phyloP scores from a whole-genome alignment of 2,797 vertebrate genomes.

The Labeo calbasu region DNA sequence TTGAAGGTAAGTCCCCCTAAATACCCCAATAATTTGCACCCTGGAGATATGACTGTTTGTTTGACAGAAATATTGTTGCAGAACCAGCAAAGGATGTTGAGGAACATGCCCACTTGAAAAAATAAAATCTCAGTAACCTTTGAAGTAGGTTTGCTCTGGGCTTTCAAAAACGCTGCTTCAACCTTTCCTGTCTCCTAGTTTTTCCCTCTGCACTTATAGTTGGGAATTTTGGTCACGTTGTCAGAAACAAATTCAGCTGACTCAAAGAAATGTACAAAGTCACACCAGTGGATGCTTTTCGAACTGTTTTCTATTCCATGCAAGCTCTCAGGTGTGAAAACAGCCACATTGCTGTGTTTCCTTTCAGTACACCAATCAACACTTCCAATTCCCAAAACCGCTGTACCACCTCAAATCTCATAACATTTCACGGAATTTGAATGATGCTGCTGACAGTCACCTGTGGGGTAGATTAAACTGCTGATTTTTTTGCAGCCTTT shows the following conservation, averaged over 20 bases:
- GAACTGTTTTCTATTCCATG: conserved; percentile 49
- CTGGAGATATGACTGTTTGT: neutral
- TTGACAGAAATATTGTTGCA: conserved; percentile 1
- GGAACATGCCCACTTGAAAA: conserved; percentile 3
- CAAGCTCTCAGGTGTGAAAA: conserved; percentile 63
- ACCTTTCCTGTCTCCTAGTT: conserved; percentile 4
- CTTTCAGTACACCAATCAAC: conserved; percentile 59
- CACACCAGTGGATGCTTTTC: conserved; percentile 26
- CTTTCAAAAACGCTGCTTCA: conserved; percentile 10
- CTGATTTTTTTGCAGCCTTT: conserved; percentile 65
- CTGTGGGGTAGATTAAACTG: conserved; percentile 63
- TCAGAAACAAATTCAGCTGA: conserved; percentile 41
- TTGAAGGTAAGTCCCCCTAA: neutral
- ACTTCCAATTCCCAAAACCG: conserved; percentile 55
- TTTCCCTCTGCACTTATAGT: neutral
- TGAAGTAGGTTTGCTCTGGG: neutral
- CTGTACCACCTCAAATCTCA: conserved; percentile 65
- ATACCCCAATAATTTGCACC: neutral
- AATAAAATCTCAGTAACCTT: neutral
- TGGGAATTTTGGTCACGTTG: conserved; percentile 29
- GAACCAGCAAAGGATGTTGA: neutral
- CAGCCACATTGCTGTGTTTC: conserved; percentile 62
- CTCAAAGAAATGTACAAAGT: conserved; percentile 36
- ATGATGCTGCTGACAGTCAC: conserved; percentile 65
- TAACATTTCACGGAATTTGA: conserved; percentile 63